Percentiles rank a stretch among this genome's conserved stretches.
phyloP scores from a whole-genome alignment of 2,797 vertebrate species.

The Okamejei kenojei region DNA sequence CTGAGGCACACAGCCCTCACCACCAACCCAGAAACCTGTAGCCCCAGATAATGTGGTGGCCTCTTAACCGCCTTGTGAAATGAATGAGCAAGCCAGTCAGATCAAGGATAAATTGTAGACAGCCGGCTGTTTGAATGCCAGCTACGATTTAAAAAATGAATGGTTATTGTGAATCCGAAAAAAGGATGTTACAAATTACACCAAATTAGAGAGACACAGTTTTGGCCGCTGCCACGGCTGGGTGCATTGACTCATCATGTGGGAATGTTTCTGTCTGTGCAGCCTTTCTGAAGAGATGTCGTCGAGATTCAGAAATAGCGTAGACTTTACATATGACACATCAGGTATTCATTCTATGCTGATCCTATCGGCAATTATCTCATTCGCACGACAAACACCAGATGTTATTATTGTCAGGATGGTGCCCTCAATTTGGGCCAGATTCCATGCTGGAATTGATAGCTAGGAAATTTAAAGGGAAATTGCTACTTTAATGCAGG shows the following conservation, averaged over 20 bases:
- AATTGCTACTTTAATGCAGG: neutral
- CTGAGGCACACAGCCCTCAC: too few species aligned
- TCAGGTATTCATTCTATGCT: slow-evolving; percentile 46
- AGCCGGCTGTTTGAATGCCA: neutral
- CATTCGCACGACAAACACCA: slow-evolving; percentile 46
- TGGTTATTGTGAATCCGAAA: neutral
- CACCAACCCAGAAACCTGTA: too few species aligned
- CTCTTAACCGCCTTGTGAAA: too few species aligned
- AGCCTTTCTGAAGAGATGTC: neutral
- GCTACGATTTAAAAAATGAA: neutral
- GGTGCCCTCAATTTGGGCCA: slow-evolving; percentile 42
- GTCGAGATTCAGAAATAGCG: slow-evolving; percentile 39
- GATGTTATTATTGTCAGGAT: slow-evolving; percentile 51
- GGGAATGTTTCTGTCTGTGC: slow-evolving; percentile 49
- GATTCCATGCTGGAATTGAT: neutral
- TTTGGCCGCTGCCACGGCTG: slow-evolving; percentile 38
- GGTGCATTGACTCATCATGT: slow-evolving; percentile 31
- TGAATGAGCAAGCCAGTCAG: too few species aligned
- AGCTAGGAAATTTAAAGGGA: neutral
- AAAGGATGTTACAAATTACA: slow-evolving; percentile 32
- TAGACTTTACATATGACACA: slow-evolving; percentile 46
- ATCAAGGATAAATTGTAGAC: too few species aligned
- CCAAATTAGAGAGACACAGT: slow-evolving; percentile 36
- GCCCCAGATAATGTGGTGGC: too few species aligned
- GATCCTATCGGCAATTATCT: slow-evolving; percentile 47